Base-by-base conservation (phyloP, 1,140 invertebrate genomes). In the Zaprionus africanus region DNA sequence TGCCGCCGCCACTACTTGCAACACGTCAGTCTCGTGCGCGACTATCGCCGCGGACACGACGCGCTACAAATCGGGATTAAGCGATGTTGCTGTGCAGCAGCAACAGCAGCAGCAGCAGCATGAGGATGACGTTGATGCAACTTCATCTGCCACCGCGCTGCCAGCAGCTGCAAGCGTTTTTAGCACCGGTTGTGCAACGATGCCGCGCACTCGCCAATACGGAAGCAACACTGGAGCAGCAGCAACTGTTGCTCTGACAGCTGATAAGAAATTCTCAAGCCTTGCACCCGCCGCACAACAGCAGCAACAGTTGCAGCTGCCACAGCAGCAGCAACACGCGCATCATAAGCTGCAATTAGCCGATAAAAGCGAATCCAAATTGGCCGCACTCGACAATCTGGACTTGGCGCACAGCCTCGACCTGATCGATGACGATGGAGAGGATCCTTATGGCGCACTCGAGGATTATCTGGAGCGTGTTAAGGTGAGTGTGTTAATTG, bases 1-100 rank as follows among this genome's bases (percentile, higher is more conserved):
- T 65, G 6, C 62, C 17, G 5, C 65, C 41, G 46, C 62, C 71
- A 34, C 72, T 70, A 58, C 76, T 68, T 74, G 56, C 73, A 67
- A 65, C 78, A 83, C 82, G 78, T 82, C 84, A 84, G 75, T 76
- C 51, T 61, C 31, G 24, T 41, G 62, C 41, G 62, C 69, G 63
- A 66, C 83, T 75, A 88, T 88, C 84, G 74, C 82, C 81, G 57
- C 84, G 86, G 86, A 90, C 82, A 82, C 76, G 74, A 82, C 79
- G 86, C 82, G 82, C 87, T 79, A 87, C 87, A 91, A 90, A 90
- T 90, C 86, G 86, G 87, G 87, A 90, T 90, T 90, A 90, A 90
- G 86, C 90, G 86, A 90, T 90, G 86, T 81, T 78, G 69, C 62
- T 19, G 41, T 17, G 41, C 70, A 49, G 57, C 63, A 38, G 70